Percentiles rank a stretch among this genome's conserved stretches.
Evolutionary conservation across 2,113 vertebrate species (phyloP).

Genomic region (Buteo buteo): DNA sequence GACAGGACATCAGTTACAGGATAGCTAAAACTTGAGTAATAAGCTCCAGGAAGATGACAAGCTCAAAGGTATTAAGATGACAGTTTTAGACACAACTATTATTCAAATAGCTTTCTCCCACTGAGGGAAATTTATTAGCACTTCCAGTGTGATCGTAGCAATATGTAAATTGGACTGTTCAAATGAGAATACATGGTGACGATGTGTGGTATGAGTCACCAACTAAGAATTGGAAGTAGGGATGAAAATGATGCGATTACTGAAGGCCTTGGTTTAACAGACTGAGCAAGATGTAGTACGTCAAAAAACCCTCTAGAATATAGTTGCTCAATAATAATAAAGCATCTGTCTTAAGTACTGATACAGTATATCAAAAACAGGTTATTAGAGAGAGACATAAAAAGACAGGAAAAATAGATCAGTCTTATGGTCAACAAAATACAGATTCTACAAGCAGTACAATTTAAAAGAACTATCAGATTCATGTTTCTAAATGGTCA

Average conservation of each 20-base stretch:
- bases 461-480: not conserved
- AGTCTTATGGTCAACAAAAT: not conserved
- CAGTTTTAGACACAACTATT: not conserved
- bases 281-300: not conserved
- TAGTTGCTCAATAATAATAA: not conserved
- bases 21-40: not conserved
- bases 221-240: not conserved
- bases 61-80: not conserved
- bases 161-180: not conserved
- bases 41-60: not conserved
- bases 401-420: not conserved
- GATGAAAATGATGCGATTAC: not conserved
- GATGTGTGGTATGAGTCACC: not conserved
- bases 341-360: not conserved
- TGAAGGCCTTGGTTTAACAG: conserved; percentile 7
- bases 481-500: not conserved
- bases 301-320: not conserved
- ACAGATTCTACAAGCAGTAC: not conserved
- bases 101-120: not conserved
- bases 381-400: not conserved
- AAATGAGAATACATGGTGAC: not conserved
- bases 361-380: not conserved
- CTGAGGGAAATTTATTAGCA: not conserved
- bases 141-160: not conserved
- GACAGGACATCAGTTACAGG: not conserved